Evolutionary conservation across 2,797 vertebrate species (phyloP).

Genomic region (Sebastes miniatus): DNA sequence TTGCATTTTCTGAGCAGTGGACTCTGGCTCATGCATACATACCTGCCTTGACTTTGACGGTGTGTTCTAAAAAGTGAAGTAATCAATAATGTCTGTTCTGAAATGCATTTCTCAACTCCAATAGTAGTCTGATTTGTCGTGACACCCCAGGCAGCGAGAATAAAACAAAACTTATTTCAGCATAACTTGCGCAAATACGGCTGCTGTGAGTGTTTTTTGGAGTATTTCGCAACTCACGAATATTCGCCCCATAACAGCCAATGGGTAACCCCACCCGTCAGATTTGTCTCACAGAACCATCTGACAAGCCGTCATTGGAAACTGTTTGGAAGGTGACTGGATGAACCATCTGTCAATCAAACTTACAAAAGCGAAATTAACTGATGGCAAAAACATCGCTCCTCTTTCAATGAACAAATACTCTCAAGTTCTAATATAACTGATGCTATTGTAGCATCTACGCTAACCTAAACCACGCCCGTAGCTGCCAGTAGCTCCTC

Average conservation of each 20-base stretch:
- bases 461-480: no score
- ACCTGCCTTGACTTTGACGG: slow-evolving; percentile 21
- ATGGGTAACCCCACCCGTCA: fast-evolving
- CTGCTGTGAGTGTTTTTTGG: neutral
- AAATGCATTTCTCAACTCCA: slow-evolving; percentile 22
- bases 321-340: no score
- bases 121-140: slow-evolving; percentile 4
- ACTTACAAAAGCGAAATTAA: no score
- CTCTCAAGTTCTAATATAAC: no score
- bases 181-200: neutral
- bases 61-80: slow-evolving; percentile 10
- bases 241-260: no score
- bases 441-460: no score
- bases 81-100: slow-evolving; percentile 21
- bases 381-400: no score
- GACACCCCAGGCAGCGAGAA: neutral
- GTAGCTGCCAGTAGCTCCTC: no score
- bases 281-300: no score
- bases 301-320: no score
- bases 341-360: no score
- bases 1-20: slow-evolving; percentile 13
- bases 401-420: no score
- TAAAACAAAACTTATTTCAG: slow-evolving; percentile 16
- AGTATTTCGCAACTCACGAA: neutral
- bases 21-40: neutral